phyloP scores from a whole-genome alignment of 2,888 invertebrate species.

The Hypena proboscidalis region DNA sequence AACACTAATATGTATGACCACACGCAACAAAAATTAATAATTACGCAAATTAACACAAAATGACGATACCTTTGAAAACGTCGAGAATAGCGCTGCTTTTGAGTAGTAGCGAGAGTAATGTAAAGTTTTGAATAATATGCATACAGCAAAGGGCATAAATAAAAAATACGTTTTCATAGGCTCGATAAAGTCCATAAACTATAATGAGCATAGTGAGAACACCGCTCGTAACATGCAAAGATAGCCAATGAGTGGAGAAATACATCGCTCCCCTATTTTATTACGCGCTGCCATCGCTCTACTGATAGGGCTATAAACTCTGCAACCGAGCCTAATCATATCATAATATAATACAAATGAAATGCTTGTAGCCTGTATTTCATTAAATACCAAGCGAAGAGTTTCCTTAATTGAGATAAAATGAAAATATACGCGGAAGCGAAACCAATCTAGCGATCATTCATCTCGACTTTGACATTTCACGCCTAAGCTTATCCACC shows the following conservation, averaged over 20 bases:
- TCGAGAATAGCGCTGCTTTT: too few relatives aligned
- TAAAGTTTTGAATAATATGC: too few relatives aligned
- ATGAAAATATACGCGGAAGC: constrained; percentile 24
- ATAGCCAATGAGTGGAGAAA: background rate
- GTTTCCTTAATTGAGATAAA: constrained; percentile 1
- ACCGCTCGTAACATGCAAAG: background rate
- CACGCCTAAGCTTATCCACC: constrained; percentile 19
- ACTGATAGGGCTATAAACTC: background rate
- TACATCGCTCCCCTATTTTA: background rate
- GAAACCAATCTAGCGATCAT: constrained; percentile 15
- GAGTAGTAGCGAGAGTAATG: too few relatives aligned
- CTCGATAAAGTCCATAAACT: background rate
- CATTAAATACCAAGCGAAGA: too few relatives aligned
- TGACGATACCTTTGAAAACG: too few relatives aligned
- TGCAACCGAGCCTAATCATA: too few relatives aligned
- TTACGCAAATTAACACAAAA: too few relatives aligned
- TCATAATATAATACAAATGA: background rate
- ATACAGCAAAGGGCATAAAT: background rate
- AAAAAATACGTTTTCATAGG: background rate
- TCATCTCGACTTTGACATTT: constrained; percentile 19
- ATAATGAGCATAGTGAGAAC: constrained; percentile 4
- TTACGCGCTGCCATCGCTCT: background rate
- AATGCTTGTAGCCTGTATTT: too few relatives aligned
- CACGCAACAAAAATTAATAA: background rate
- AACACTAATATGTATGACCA: background rate